Percentiles rank a stretch among this genome's conserved stretches.
Evolutionary conservation across 2,888 invertebrate genomes (phyloP).

Genomic region (Lepidonotus clava): DNA sequence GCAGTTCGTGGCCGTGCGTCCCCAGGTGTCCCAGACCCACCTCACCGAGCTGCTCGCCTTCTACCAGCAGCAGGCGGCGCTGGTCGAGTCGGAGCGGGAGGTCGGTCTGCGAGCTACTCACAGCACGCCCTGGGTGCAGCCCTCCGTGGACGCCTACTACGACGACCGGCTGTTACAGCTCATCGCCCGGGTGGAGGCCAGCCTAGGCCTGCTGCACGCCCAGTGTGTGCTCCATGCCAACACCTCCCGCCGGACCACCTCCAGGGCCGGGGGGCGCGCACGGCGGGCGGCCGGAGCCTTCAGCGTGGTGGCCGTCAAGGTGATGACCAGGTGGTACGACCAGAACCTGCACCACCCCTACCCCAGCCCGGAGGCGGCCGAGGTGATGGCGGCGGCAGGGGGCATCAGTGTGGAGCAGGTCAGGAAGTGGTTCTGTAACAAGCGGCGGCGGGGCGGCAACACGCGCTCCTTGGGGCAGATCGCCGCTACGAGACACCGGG

Average conservation of each 20-base stretch:
- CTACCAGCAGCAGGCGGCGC: slow-evolving; percentile 11
- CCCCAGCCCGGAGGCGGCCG: slow-evolving; percentile 72
- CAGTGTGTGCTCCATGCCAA: background rate
- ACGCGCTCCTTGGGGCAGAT: slow-evolving; percentile 39
- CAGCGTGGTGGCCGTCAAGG: background rate
- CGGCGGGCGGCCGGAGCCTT: background rate
- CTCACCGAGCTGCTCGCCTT: background rate
- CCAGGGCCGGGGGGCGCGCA: background rate
- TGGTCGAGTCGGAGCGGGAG: background rate
- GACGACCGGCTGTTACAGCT: background rate
- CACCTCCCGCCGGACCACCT: background rate
- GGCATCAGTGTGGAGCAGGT: slow-evolving; percentile 74
- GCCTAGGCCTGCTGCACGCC: background rate
- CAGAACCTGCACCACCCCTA: slow-evolving; percentile 73
- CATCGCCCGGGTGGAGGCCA: background rate
- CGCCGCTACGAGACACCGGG: background rate
- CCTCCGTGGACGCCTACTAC: background rate
- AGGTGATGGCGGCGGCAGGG: slow-evolving; percentile 71
- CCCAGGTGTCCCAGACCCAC: background rate
- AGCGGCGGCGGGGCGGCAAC: slow-evolving; percentile 67
- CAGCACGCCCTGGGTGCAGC: background rate
- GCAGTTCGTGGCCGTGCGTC: background rate
- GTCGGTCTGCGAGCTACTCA: background rate
- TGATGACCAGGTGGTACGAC: slow-evolving; percentile 75
- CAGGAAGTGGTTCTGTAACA: slow-evolving; percentile 78